Base-by-base conservation (phyloP, 2,113 vertebrate genomes). In the Arothron firmamentum region DNA sequence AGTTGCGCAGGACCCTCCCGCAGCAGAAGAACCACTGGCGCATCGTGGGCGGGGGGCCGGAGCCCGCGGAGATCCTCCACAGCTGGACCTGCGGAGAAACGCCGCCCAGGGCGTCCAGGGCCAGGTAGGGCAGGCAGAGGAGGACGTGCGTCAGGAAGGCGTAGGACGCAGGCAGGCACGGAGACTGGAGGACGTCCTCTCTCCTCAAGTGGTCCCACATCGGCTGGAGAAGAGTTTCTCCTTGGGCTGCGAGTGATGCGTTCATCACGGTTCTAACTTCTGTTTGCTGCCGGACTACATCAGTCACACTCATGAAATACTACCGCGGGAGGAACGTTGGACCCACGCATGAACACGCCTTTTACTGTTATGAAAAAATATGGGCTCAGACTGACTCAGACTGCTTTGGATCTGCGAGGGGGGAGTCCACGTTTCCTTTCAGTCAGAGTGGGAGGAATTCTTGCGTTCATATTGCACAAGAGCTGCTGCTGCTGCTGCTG, bases 81-180 rank as follows among this genome's bases (percentile, higher is more conserved):
- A 70, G 49, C 0, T 62, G 38, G 4, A 91, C 49, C 19, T 53
- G 72, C 2, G 3, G 50, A 15, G 62, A 66, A 17, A 83, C 64
- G 34, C 28, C 21, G 1, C 62, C 77, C 38, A 91, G 58, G 5
- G 52, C 28, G 54, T 92, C 91, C 51, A 91, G 71, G 4, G 25
- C 25, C 5, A 91, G 34, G 82, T 90, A 92, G 0, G 87, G 88
- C 10, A 64, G 21, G 66, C 89, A 85, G 14, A 90, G n/a, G 2
- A 84, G 8, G 0, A 92, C 31, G 62, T 92, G 89, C 7, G 43
- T 63, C 4, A 80, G 5, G 54, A 92, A 75, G 5, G 81, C 90
- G 52, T 56, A 63, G 28, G 28, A 52, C 18, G 85, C 85, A 0
- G 80, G 70, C 53, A 89, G 65, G 63, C 75, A 56, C 0, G 72